phyloP scores from a whole-genome alignment of 2,113 vertebrate species.

The Alosa alosa region DNA sequence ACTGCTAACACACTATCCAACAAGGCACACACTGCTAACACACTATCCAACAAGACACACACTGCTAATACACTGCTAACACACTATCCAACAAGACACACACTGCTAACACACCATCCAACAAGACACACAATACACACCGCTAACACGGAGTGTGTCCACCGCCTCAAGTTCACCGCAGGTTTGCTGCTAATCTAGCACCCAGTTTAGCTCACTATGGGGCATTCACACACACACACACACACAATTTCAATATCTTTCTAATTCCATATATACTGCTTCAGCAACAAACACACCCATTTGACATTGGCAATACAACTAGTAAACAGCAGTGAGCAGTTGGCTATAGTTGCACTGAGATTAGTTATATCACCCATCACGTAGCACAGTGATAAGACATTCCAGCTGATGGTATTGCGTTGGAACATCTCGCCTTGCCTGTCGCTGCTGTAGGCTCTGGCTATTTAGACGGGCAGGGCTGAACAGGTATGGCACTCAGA shows the following conservation, averaged over 20 bases:
- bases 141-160: too few relatives aligned
- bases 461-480: not conserved
- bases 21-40: too few relatives aligned
- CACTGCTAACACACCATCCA: too few relatives aligned
- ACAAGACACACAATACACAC: too few relatives aligned
- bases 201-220: too few relatives aligned
- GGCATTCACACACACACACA: not conserved
- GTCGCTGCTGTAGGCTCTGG: not conserved
- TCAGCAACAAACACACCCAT: not conserved
- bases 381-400: not conserved
- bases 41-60: too few relatives aligned
- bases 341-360: not conserved
- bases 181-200: too few relatives aligned
- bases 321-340: not conserved
- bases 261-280: too few relatives aligned
- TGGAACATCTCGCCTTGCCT: not conserved
- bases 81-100: too few relatives aligned
- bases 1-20: too few relatives aligned
- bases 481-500: conserved; percentile 29
- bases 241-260: not conserved
- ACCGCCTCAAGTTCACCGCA: too few relatives aligned
- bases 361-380: not conserved
- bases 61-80: too few relatives aligned
- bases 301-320: not conserved
- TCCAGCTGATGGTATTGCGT: not conserved